A percentile compares a stretch with the other conserved stretches of the same genome.
These are phyloP conservation scores for Drosophila simulans DNA, from an alignment of 1,140 invertebrate species.

Conservation along the genomic window DNA sequence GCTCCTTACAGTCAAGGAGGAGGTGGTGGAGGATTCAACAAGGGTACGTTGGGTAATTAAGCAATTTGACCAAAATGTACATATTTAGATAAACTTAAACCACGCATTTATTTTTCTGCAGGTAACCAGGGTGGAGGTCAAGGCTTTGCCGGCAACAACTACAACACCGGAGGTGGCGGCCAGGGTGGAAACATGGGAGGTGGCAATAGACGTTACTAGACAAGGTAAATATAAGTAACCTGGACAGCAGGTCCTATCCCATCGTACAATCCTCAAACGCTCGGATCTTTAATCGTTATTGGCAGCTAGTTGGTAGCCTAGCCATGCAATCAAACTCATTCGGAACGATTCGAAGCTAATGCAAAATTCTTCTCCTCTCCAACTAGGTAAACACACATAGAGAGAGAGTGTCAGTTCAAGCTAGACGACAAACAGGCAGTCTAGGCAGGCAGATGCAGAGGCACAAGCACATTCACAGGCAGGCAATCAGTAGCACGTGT, in stretches of 20 bases:
- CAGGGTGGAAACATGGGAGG: constrained; percentile 80
- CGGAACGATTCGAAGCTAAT: constrained; percentile 59
- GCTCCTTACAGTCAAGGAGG: constrained; percentile 86
- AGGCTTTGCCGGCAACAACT: constrained; percentile 67
- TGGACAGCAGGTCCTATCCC: neutral
- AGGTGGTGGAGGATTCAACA: constrained; percentile 67
- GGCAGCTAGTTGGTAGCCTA: constrained; percentile 38
- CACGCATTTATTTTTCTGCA: constrained; percentile 5
- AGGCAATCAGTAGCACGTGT: constrained; percentile 69
- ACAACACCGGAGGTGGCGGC: constrained; percentile 64
- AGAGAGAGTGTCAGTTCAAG: constrained; percentile 66
- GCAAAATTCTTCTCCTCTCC: constrained; percentile 73
- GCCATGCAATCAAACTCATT: constrained; percentile 38
- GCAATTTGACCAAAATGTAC: neutral
- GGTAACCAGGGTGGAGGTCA: constrained; percentile 79
- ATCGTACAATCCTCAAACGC: constrained; percentile 25
- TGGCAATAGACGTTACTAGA: constrained; percentile 82
- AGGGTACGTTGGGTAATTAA: constrained; percentile 45
- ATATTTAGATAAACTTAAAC: neutral
- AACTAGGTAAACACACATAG: constrained; percentile 76
- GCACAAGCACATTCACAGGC: constrained; percentile 51
- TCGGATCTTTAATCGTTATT: constrained; percentile 41
- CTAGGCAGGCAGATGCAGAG: constrained; percentile 71
- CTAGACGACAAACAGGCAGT: constrained; percentile 79
- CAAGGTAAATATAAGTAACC: constrained; percentile 60